Percentiles rank a stretch among this genome's conserved stretches.
Evolutionary conservation across 2,113 vertebrate species (phyloP).

Genomic region (Sebastes fasciatus): DNA sequence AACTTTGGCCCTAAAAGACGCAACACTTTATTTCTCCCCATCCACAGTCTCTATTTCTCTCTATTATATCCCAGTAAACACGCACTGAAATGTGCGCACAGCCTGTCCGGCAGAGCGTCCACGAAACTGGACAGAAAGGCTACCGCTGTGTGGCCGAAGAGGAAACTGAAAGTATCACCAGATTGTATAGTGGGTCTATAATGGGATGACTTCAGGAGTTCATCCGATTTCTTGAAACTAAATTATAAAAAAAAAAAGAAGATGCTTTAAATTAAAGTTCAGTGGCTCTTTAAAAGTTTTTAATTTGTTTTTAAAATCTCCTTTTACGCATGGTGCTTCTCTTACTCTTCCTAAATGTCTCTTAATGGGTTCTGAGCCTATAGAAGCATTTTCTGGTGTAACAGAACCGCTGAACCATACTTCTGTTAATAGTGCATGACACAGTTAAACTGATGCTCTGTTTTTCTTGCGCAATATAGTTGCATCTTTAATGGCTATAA

Average conservation of each 20-base stretch:
- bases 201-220: neutral
- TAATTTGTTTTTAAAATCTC: neutral
- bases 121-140: slow-evolving; percentile 61
- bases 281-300: neutral
- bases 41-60: neutral
- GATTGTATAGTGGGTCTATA: neutral
- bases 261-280: neutral
- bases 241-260: neutral
- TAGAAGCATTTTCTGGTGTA: slow-evolving; percentile 11
- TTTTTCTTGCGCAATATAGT: neutral
- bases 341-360: neutral
- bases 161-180: slow-evolving; percentile 5
- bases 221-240: neutral
- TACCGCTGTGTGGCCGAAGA: slow-evolving; percentile 81
- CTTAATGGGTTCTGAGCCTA: neutral
- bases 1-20: slow-evolving; percentile 67
- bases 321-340: neutral
- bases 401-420: neutral
- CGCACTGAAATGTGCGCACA: slow-evolving; percentile 18
- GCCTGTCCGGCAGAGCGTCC: slow-evolving; percentile 17
- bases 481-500: slow-evolving; percentile 11
- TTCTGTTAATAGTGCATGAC: slow-evolving; percentile 18
- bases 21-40: neutral
- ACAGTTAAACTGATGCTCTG: neutral
- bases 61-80: neutral